phyloP scores from a whole-genome alignment of 2,888 invertebrate species.

The Chrysolina haemoptera region DNA sequence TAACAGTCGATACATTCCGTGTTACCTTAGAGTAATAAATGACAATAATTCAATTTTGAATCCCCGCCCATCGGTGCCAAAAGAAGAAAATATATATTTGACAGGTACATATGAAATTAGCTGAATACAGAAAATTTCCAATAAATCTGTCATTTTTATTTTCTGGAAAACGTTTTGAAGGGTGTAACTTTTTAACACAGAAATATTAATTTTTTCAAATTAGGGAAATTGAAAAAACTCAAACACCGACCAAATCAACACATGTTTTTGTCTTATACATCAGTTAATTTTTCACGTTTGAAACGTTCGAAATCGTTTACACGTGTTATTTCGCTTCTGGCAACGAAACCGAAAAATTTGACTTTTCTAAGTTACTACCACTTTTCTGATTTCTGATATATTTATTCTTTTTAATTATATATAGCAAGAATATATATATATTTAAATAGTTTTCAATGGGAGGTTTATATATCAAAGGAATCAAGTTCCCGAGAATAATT shows the following conservation, averaged over 20 bases:
- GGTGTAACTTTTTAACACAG: too few species aligned
- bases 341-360: background rate
- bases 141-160: too few species aligned
- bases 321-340: background rate
- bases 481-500: background rate
- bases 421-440: background rate
- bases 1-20: too few species aligned
- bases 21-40: too few species aligned
- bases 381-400: slow-evolving; percentile 4
- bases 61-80: too few species aligned
- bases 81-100: too few species aligned
- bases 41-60: too few species aligned
- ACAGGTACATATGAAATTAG: too few species aligned
- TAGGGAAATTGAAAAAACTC: too few species aligned
- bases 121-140: too few species aligned
- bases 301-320: background rate
- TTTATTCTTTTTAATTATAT: slow-evolving; percentile 6
- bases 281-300: background rate
- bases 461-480: background rate
- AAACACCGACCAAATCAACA: background rate
- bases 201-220: too few species aligned
- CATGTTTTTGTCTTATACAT: background rate
- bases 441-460: background rate
- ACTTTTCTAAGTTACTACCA: background rate
- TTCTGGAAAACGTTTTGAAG: too few species aligned